Percentiles rank a stretch among this genome's conserved stretches.
Evolutionary conservation across 1,140 invertebrate genomes (phyloP).

Genomic region (Drepana arcuata): DNA sequence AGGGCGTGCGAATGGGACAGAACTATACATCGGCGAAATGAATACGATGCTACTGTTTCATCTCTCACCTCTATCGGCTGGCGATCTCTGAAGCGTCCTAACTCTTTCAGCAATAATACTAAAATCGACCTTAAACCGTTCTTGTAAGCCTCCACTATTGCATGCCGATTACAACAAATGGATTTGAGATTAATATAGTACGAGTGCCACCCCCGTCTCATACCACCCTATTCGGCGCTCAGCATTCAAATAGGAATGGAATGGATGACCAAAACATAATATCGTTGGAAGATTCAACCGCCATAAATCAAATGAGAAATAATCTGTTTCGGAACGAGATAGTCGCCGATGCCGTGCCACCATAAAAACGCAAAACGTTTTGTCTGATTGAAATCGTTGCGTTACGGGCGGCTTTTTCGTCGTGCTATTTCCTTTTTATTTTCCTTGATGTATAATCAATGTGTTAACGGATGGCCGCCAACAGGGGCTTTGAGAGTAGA

Average conservation of each 20-base stretch:
- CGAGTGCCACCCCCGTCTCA: conserved; percentile 61
- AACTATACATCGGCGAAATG: conserved; percentile 58
- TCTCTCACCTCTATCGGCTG: conserved; percentile 68
- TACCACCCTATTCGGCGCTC: conserved; percentile 61
- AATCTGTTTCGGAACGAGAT: conserved; percentile 67
- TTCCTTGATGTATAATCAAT: conserved; percentile 71
- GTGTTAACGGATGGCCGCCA: conserved; percentile 65
- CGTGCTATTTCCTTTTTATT: conserved; percentile 64
- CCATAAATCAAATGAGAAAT: conserved; percentile 71
- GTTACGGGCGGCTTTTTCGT: conserved; percentile 48
- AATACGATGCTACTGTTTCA: conserved; percentile 69
- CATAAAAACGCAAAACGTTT: conserved; percentile 71
- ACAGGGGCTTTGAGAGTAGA: conserved; percentile 55
- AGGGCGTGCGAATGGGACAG: conserved; percentile 50
- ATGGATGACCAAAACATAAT: conserved; percentile 72
- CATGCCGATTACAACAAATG: conserved; percentile 64
- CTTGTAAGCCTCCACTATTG: conserved; percentile 39
- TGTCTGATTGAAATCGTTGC: conserved; percentile 68
- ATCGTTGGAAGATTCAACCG: conserved; percentile 67
- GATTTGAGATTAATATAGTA: conserved; percentile 71
- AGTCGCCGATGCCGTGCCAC: conserved; percentile 51
- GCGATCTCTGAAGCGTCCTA: conserved; percentile 65
- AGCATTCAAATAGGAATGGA: conserved; percentile 72
- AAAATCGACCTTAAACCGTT: conserved; percentile 48
- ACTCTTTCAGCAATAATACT: conserved; percentile 48